Evolutionary conservation across 2,888 invertebrate genomes (phyloP), one percentile per base, ranked within the genome.

Genomic region (Polymixis lichenea): DNA sequence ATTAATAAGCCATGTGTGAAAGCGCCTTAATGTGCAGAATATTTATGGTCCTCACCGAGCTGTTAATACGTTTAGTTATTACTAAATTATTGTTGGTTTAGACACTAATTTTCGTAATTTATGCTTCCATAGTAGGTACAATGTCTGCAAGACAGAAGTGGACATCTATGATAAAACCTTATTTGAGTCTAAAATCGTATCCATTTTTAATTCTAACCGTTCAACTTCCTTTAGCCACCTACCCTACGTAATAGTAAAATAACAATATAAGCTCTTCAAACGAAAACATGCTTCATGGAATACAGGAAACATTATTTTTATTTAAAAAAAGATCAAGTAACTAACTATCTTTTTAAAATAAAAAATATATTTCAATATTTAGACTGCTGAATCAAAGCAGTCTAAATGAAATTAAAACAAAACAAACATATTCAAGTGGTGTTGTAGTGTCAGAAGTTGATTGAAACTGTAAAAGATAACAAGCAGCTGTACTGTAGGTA

Each of bases 31-130:
- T 53, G 22, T 38, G 62, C 66, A 67, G 43, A 72, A 75, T 78
- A 78, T 82, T 74, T 76, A 86, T 68, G 62, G 38, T 80, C 77
- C 74, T 56, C 69, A 66, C 60, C 25, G 46, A 68, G 64, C 65
- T 75, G 75, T 80, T 79, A 81, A 81, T 82, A 77, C 56, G 65
- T 81, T 77, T 70, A 77, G 65, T 85, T 85, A 79, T 79, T 72
- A 61, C 71, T 71, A 75, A 82, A 77, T 75, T 72, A 66, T 28
- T 67, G 22, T n/a, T 55, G 67, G 58, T 80, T 74, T 46, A 74
- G 69, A 53, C 71, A 72, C 66, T 53, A 66, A 75, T 83, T 84
- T 72, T 53, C 56, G 6, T 43, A 71, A 74, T 73, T 76, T 78
- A 78, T 85, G 74, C 66, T 72, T 75, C 72, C 66, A 78, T 64